Percentiles rank a stretch among this genome's conserved stretches.
Evolutionary conservation across 2,888 invertebrate species (phyloP).

Genomic region (Ophion ventricosus): DNA sequence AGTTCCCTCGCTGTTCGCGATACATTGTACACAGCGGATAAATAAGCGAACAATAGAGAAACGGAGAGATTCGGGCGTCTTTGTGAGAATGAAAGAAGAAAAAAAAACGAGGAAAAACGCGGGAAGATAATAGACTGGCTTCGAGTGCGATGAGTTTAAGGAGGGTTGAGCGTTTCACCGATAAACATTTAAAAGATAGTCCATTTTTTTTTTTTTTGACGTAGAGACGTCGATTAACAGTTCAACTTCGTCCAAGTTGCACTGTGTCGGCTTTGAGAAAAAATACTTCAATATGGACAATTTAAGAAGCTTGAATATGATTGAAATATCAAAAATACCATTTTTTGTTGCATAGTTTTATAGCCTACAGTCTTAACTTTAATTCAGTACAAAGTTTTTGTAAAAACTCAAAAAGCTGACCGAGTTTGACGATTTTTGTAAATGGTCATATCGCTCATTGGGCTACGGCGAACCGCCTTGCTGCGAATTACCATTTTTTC

Average conservation of each 20-base stretch:
- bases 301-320: too few relatives aligned
- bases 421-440: too few relatives aligned
- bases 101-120: slow-evolving; percentile 1
- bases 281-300: too few relatives aligned
- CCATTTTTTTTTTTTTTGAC: neutral
- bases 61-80: slow-evolving; percentile 2
- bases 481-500: too few relatives aligned
- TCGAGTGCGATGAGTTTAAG: neutral
- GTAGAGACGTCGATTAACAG: neutral
- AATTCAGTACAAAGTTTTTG: too few relatives aligned
- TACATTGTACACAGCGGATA: neutral
- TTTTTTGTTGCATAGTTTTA: too few relatives aligned
- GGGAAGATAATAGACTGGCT: neutral
- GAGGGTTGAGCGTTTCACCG: neutral
- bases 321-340: too few relatives aligned
- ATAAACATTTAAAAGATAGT: neutral
- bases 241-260: neutral
- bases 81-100: neutral
- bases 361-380: too few relatives aligned
- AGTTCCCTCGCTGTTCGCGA: slow-evolving; percentile 1
- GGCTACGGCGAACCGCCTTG: too few relatives aligned
- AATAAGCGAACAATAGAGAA: slow-evolving; percentile 14
- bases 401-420: too few relatives aligned
- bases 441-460: too few relatives aligned
- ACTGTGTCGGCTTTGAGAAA: too few relatives aligned